phyloP scores from a whole-genome alignment of 2,797 vertebrate species.

The Linurgus olivaceus region DNA sequence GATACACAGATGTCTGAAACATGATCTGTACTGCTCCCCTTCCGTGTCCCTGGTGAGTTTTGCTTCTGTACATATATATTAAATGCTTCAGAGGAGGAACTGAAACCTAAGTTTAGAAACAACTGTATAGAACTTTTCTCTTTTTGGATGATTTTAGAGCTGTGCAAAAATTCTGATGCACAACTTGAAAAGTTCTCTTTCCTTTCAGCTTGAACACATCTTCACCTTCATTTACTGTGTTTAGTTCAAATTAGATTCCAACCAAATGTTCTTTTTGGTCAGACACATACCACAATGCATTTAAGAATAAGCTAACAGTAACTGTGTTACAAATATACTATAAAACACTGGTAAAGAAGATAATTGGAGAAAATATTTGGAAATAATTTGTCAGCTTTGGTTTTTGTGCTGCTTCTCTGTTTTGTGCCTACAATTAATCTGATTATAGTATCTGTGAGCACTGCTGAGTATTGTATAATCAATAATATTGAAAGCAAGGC shows the following conservation, averaged over 20 bases:
- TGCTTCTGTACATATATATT: not conserved
- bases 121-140: accelerated
- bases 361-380: not conserved
- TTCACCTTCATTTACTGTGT: not conserved
- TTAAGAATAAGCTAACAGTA: not conserved
- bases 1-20: constrained; percentile 21
- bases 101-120: not conserved
- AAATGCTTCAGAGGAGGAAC: not conserved
- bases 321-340: not conserved
- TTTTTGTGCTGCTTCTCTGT: not conserved
- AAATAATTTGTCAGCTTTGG: not conserved
- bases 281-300: not conserved
- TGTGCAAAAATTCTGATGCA: not conserved
- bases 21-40: not conserved
- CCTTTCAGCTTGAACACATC: not conserved
- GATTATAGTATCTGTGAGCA: not conserved
- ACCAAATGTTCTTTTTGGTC: not conserved
- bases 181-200: not conserved
- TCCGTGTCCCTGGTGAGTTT: constrained; percentile 47
- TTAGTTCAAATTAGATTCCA: not conserved
- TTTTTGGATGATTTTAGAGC: not conserved
- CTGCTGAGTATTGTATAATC: constrained; percentile 1
- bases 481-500: constrained; percentile 7
- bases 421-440: not conserved
- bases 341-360: not conserved